Evolutionary conservation across 1,140 invertebrate species (phyloP).

Genomic region (Pseudomyrmex pallidus): DNA sequence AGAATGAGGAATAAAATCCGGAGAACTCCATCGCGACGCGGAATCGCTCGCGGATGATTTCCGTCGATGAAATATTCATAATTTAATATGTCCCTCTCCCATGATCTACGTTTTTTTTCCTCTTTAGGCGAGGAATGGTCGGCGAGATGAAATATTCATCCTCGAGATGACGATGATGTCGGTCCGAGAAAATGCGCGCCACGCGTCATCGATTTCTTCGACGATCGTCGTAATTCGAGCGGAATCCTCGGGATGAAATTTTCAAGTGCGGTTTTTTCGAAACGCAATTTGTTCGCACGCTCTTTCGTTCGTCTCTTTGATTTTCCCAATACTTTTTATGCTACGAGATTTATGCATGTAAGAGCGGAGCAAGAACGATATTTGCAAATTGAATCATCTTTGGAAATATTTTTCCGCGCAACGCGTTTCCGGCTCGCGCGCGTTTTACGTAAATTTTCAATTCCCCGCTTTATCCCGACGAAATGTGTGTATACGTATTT

Average conservation of each 20-base stretch:
- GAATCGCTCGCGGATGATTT: slow-evolving; percentile 54
- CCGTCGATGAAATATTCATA: slow-evolving; percentile 56
- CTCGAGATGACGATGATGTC: slow-evolving; percentile 40
- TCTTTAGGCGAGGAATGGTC: not conserved
- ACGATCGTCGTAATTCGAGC: not conserved
- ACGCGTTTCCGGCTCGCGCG: slow-evolving; percentile 4
- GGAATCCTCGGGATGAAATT: not conserved
- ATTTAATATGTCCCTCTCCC: slow-evolving; percentile 39
- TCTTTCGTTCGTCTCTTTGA: not conserved
- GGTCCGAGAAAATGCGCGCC: slow-evolving; percentile 13
- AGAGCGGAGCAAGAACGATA: not conserved
- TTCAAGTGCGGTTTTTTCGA: not conserved
- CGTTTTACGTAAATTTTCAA: slow-evolving; percentile 28
- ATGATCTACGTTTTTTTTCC: not conserved
- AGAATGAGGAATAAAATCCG: slow-evolving; percentile 31
- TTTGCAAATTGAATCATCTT: not conserved
- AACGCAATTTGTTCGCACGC: not conserved
- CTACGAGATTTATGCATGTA: not conserved
- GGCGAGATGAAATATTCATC: slow-evolving; percentile 51
- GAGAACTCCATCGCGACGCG: slow-evolving; percentile 9
- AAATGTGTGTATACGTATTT: slow-evolving; percentile 44
- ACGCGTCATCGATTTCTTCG: slow-evolving; percentile 27
- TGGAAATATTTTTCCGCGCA: slow-evolving; percentile 2
- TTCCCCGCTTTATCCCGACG: slow-evolving; percentile 30
- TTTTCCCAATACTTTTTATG: not conserved